A percentile compares a stretch with the other conserved stretches of the same genome.
These are phyloP conservation scores for Carassius gibelio DNA, from an alignment of 2,113 vertebrate genomes.

Conservation along the genomic window DNA sequence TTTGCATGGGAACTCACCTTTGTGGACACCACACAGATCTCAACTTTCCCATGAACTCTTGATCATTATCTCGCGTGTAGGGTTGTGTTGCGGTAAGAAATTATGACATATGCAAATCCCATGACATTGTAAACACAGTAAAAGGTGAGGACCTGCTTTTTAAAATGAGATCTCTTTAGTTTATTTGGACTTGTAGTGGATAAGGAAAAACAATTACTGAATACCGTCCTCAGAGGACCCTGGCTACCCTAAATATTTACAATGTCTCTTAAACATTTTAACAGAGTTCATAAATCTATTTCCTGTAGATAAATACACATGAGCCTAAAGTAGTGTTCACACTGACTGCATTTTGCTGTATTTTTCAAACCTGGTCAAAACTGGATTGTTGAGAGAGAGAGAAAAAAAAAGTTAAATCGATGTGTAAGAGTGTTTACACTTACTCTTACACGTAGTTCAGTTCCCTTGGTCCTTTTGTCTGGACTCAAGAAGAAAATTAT, in stretches of 20 bases:
- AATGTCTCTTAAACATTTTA: background rate
- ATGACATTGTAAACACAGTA: slow-evolving; percentile 9
- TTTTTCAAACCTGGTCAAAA: background rate
- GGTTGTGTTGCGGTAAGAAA: background rate
- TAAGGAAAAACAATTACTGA: too few species aligned
- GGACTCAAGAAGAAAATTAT: background rate
- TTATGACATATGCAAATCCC: slow-evolving; percentile 2
- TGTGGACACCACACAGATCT: background rate
- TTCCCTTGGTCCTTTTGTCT: background rate
- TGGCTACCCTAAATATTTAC: background rate
- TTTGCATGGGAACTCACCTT: background rate
- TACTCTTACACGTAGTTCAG: background rate
- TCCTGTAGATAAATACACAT: background rate
- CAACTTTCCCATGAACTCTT: slow-evolving; percentile 27
- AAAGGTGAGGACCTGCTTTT: background rate
- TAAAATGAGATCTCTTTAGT: background rate
- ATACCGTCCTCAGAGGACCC: background rate
- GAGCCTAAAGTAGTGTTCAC: background rate
- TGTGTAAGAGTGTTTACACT: too few species aligned
- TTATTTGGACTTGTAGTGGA: background rate
- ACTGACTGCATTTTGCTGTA: background rate
- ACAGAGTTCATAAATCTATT: background rate
- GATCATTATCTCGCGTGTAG: slow-evolving; percentile 8
- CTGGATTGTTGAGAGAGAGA: too few species aligned
- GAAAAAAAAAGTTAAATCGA: too few species aligned